Evolutionary conservation across 2,888 invertebrate genomes (phyloP), one percentile per base, ranked within the genome.

Genomic region (Synergus laeviventris): DNA sequence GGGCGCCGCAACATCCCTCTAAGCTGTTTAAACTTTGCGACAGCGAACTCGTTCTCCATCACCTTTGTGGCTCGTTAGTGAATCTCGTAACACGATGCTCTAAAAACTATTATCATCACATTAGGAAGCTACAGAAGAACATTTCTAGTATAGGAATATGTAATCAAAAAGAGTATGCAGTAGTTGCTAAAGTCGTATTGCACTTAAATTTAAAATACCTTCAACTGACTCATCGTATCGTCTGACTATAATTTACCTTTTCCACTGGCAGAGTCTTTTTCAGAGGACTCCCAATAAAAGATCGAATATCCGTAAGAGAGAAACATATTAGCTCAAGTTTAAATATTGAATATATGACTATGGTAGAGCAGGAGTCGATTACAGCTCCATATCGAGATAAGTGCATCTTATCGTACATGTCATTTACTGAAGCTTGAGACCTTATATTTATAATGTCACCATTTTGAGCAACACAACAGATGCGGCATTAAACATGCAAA

Each of bases 1-100:
- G 81, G 84, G 82, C 83, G 86, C 89, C 88, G 86, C 88, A 89
- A 87, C 87, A 89, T 90, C 90, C 88, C 89, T 88, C 87, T 84
- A 85, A 87, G 85, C 87, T 87, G 86, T 89, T 89, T 86, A 89
- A 89, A 90, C 87, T 89, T 87, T 81, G 86, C 85, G 86, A 85
- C 86, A 84, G 77, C 60, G 76, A 62, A 54, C 59, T 74, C 60
- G 66, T 78, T 81, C 80, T 64, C 76, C 79, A 60, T 73, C 79
- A 76, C 78, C 78, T 83, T 82, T 84, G 82, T 82, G 84, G 82
- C 83, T 84, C 83, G 84, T 86, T 86, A 70, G 36, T 70, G 64
- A 61, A 31, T 49, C 49, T 49, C 45, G 70, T 70, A 49, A 24
- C 12, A 45, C 8, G 42, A 70, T 49, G 49, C 70, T 70, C 49